Evolutionary conservation across 2,888 invertebrate species (phyloP).

Genomic region (Scaptomyza caliginosa): DNA sequence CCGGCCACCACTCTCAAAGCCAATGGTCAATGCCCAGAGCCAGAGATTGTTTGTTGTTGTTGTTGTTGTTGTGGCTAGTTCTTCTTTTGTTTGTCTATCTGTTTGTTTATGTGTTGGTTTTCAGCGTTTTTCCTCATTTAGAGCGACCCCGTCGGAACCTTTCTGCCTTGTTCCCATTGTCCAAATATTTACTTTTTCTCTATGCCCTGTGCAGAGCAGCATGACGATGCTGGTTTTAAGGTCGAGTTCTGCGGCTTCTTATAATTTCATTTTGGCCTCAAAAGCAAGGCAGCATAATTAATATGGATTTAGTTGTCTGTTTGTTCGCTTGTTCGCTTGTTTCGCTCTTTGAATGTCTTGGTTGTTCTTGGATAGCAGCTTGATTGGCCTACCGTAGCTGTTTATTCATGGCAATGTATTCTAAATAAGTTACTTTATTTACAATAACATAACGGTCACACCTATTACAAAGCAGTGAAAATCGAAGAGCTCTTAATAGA

Average conservation of each 20-base stretch:
- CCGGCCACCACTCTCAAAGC: slow-evolving; percentile 10
- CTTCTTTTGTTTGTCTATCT: slow-evolving; percentile 42
- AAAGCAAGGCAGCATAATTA: slow-evolving; percentile 59
- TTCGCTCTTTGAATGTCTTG: slow-evolving; percentile 8
- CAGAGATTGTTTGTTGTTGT: slow-evolving; percentile 22
- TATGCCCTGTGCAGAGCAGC: slow-evolving; percentile 51
- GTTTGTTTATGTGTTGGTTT: slow-evolving; percentile 53
- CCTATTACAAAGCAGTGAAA: slow-evolving; percentile 51
- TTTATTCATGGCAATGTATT: slow-evolving; percentile 56
- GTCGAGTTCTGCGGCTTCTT: slow-evolving; percentile 61
- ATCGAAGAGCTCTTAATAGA: slow-evolving; percentile 33
- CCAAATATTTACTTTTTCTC: slow-evolving; percentile 67
- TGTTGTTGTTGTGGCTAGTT: slow-evolving; percentile 28
- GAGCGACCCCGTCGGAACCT: slow-evolving; percentile 48
- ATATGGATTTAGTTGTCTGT: slow-evolving; percentile 66
- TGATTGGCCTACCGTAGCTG: slow-evolving; percentile 42
- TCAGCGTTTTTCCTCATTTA: slow-evolving; percentile 54
- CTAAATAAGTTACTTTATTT: slow-evolving; percentile 61
- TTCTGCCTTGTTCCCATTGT: slow-evolving; percentile 67
- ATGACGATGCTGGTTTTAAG: slow-evolving; percentile 68
- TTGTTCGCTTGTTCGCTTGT: neutral
- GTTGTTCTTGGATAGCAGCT: slow-evolving; percentile 29
- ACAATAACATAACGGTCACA: slow-evolving; percentile 67
- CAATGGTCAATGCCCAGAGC: slow-evolving; percentile 30
- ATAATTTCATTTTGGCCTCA: slow-evolving; percentile 64